Evolutionary conservation across 2,797 vertebrate genomes (phyloP).

Genomic region (Holocentrus rufus): DNA sequence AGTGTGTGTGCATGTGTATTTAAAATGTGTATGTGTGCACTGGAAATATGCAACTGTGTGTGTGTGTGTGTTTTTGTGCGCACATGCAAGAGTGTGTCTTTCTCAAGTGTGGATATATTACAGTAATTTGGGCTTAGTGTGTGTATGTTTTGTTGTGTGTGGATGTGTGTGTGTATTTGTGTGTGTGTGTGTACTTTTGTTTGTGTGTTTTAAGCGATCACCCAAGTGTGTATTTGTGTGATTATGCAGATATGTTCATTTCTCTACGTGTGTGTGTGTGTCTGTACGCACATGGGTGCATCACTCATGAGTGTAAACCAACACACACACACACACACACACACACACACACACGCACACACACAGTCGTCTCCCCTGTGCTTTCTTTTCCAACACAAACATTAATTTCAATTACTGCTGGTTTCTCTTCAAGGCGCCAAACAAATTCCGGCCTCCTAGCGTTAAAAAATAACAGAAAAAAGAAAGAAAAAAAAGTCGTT

Average conservation of each 20-base stretch:
- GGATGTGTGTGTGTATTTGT: background rate
- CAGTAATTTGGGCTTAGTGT: no score
- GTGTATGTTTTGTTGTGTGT: no score
- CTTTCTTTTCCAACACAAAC: conserved; percentile 20
- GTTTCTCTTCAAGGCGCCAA: conserved; percentile 22
- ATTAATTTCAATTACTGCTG: conserved; percentile 59
- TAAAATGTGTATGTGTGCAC: background rate
- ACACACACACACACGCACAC: conserved; percentile 6
- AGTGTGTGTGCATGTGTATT: background rate
- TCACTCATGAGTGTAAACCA: no score
- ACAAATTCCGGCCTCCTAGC: background rate
- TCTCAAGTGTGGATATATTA: no score
- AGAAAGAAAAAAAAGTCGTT: conserved; percentile 1
- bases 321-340: background rate
- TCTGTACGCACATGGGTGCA: background rate
- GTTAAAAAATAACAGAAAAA: no score
- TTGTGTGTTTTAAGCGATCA: no score
- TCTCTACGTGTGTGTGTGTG: background rate
- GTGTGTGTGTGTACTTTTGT: background rate
- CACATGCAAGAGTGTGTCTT: no score
- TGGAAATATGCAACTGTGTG: no score
- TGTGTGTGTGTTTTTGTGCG: background rate
- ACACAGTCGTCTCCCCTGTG: background rate
- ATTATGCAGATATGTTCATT: no score
- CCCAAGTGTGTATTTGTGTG: background rate